These are phyloP conservation scores for Lochmaea crataegi DNA, from an alignment of 2,888 invertebrate species.

Conservation along the genomic window DNA sequence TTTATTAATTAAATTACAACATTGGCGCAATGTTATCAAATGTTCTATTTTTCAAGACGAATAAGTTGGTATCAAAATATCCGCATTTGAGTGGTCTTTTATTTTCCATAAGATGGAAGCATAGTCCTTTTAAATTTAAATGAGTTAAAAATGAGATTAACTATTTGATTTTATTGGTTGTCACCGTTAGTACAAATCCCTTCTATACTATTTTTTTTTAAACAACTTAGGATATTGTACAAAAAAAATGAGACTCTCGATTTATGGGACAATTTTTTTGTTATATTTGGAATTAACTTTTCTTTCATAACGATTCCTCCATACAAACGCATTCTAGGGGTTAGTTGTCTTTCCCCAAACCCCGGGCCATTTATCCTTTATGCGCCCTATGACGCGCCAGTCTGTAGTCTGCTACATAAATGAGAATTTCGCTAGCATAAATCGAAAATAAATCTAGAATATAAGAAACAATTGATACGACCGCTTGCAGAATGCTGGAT, in stretches of 20 bases:
- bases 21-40: no score
- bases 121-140: no score
- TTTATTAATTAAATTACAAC: no score
- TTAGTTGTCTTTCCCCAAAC: constrained; percentile 27
- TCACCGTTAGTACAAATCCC: no score
- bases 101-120: no score
- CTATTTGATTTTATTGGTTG: no score
- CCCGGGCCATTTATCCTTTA: constrained; percentile 28
- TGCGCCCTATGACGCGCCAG: constrained; percentile 54
- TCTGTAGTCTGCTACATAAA: constrained; percentile 60
- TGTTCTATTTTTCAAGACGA: no score
- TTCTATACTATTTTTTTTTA: no score
- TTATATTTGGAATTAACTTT: neutral
- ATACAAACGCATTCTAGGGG: constrained; percentile 27
- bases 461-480: constrained; percentile 55
- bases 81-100: no score
- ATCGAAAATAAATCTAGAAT: constrained; percentile 58
- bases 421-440: constrained; percentile 54
- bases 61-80: no score
- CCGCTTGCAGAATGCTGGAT: constrained; percentile 26
- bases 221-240: no score
- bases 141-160: no score
- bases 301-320: neutral
- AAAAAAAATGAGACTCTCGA: neutral
- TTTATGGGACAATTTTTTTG: neutral